Base-by-base conservation (phyloP, 2,797 vertebrate genomes). In the Sitta carolinensis region DNA sequence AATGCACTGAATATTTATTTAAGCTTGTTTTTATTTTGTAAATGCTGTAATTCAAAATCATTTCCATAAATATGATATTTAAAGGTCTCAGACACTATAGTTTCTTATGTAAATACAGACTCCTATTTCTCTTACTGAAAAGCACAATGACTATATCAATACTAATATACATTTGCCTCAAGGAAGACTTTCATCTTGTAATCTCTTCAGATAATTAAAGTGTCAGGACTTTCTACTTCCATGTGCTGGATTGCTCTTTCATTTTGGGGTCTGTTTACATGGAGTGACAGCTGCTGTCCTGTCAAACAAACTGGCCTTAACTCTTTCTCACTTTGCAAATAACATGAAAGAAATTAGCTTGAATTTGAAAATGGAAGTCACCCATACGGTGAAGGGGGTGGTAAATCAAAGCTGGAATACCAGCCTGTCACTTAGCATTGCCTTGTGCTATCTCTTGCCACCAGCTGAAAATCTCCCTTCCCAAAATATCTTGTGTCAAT, bases 21-120 rank as follows among this genome's bases (percentile, higher is more conserved):
- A 98, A 99, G 98, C 98, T 98, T 98, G 97, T 98, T 98, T 98
- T 99, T 99, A 98, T 99, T 99, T 99, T 99, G 97, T 98, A 99
- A 98, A 98, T 97, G 98, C 98, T 97, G 97, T 98, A 97, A 97
- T 95, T 97, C 82, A 90, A 85, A 97, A 97, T 97, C 97, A 97
- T 97, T 98, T 98, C 98, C 98, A 98, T 98, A 98, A 98, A 98
- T 98, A 97, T 88, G 95, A 97, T 97, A 97, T 98, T 98, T 97
- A 97, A 98, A 97, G 97, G 97, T 98, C 96, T 98, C 97, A 97
- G 97, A 98, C 97, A 95, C 97, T 98, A 98, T 99, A 98, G 97
- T 98, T 98, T 98, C 98, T 98, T 95, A 97, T 98, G 98, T 98
- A 98, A 98, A 98, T 98, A 97, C 89, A 95, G 98, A 87, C 97